A percentile compares a stretch with the other conserved stretches of the same genome.
phyloP scores from a whole-genome alignment of 2,113 vertebrate species.

The Ibidorhyncha struthersii region DNA sequence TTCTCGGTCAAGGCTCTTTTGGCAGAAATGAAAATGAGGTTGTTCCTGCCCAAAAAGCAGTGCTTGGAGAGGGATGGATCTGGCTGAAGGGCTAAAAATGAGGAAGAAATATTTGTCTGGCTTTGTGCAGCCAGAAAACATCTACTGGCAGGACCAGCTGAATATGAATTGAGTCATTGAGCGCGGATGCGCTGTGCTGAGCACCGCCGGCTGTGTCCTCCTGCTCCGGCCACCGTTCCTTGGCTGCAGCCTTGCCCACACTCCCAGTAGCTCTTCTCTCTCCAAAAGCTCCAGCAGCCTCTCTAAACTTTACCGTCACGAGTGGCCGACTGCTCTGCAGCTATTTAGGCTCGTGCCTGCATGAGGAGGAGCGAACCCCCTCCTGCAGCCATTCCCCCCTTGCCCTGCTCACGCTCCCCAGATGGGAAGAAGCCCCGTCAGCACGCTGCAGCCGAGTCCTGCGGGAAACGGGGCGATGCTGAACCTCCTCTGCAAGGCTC shows the following conservation, averaged over 20 bases:
- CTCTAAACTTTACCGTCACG: too few relatives aligned
- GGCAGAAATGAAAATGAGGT: fast-evolving
- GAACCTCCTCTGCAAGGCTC: neutral
- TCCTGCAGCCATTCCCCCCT: neutral
- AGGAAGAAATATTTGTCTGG: neutral
- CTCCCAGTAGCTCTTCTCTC: neutral
- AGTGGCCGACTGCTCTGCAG: too few relatives aligned
- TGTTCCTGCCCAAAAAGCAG: neutral
- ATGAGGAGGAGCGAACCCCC: too few relatives aligned
- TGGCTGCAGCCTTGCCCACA: neutral
- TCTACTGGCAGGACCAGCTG: neutral
- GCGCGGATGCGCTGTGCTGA: fast-evolving
- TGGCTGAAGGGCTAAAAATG: neutral
- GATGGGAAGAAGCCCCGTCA: neutral
- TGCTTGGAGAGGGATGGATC: fast-evolving
- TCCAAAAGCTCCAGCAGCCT: neutral
- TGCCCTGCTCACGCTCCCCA: neutral
- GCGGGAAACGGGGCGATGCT: neutral
- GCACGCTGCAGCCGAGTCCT: neutral
- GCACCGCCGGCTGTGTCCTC: fast-evolving
- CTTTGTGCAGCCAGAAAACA: neutral
- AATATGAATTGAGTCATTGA: fast-evolving
- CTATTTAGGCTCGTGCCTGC: fast-evolving
- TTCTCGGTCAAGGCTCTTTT: fast-evolving
- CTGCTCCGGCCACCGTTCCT: neutral